Evolutionary conservation across 2,797 vertebrate species (phyloP), one percentile per base, ranked within the genome.

Genomic region (Danio tinwini): DNA sequence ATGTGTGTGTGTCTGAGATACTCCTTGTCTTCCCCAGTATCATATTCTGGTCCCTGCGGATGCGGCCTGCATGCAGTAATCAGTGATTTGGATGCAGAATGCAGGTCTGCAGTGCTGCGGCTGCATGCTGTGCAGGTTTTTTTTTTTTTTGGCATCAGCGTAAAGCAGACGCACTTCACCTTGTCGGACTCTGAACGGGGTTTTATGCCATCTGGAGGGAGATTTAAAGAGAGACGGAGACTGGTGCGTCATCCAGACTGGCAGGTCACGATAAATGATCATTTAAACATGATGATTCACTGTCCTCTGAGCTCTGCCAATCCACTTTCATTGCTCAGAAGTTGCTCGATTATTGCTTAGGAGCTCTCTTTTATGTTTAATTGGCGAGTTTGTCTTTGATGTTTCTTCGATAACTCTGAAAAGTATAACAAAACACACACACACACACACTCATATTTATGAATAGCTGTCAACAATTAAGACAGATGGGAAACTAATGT

Each of bases 61-160:
- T 73, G 52, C 9, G 50, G 62, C 53, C 78, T 76, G 77, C 81
- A 72, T 77, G 70, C 81, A 65, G 76, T 84, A 82, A 87, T 84
- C 81, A 78, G 83, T 82, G 77, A 83, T 86, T 87, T 83, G 80
- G 78, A 86, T 83, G 83, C 75, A 76, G 82, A 80, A 75, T 73
- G 75, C 81, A 85, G 64, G 80, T 78, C 83, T 78, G 81, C 61
- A 76, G 77, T 75, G 50, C 17, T 74, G 74, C 56, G 59, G 71
- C 37, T 67, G 74, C 80, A 80, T 59, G 81, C 59, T 50, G 50
- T 19, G 59, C 47, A 63, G 21, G 17, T 17, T 56, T 29, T 29
- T 29, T 29, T n/a, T n/a, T n/a, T n/a, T 72, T 77, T 44, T 47
- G 71, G 67, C 29, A 67, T 59, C 53, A 52, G 44, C 40, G 37